Base-by-base conservation (phyloP, 1,140 invertebrate genomes). In the Tetramorium parvispinum region DNA sequence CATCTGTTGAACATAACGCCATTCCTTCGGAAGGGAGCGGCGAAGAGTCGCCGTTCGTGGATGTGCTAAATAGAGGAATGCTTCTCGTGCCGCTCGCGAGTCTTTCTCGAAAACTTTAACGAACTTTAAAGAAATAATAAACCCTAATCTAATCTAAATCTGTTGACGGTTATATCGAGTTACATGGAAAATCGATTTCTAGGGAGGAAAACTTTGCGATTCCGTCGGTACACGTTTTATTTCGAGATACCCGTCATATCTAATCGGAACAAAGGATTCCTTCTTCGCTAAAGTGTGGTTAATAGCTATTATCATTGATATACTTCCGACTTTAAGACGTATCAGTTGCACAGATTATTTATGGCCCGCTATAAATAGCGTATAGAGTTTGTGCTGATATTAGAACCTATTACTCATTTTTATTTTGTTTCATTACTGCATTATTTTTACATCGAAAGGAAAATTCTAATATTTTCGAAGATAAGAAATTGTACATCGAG, bases 1-100 rank as follows among this genome's bases (percentile, higher is more conserved):
- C 90, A 91, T 91, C 90, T 90, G 90, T 91, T 90, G 87, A 91
- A 87, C 89, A 90, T 87, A 91, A 87, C 57, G 18, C 37, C 87
- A 13, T 87, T 78, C n/a, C 77, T 66, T 24, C 40, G 32, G 18
- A 81, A 73, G 21, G 66, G 65, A 71, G 27, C 53, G 63, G 4
- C 77, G 32, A 53, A 8, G 24, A 18, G n/a, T 51, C 18, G 24
- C 55, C 40, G 24, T 59, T 43, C 37, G 21, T 18, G 8, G 49
- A 63, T 46, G 13, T 7, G 40, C 27, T 81, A 81, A 81, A 81
- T 49, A 13, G 37, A 81, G 65, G 37, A 70, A 70, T 32, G 51
- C 76, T 63, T 68, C 49, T 40, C 61, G 27, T 61, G 71, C 13
- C 27, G 43, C 2, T 18, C 55, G 13, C 7, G 59, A 66, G 11